Evolutionary conservation across 2,113 vertebrate species (phyloP).

Genomic region (Tachycineta bicolor): DNA sequence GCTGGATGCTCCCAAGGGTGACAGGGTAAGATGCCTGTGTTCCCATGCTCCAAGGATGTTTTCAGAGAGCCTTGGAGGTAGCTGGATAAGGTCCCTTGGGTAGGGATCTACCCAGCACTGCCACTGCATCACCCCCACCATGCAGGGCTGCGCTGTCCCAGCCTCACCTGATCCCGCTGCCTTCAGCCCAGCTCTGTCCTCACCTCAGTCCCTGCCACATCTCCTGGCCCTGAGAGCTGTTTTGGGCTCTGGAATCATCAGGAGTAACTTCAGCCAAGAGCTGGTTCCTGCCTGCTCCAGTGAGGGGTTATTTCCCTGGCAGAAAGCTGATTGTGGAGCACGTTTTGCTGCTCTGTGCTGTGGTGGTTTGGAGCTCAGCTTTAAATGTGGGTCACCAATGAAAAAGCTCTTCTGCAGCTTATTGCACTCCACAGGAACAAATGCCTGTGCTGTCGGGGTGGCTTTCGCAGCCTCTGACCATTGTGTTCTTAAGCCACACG

Average conservation of each 20-base stretch:
- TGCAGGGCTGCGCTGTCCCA: neutral
- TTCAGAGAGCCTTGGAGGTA: neutral
- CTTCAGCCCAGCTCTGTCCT: neutral
- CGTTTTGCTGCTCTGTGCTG: accelerated
- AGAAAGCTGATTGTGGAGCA: neutral
- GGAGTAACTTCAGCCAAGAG: neutral
- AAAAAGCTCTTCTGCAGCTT: neutral
- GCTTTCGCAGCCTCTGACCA: neutral
- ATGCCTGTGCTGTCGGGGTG: neutral
- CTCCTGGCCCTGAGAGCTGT: neutral
- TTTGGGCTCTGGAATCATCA: neutral
- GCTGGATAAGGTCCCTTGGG: neutral
- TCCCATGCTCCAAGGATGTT: neutral
- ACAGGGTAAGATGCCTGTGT: neutral
- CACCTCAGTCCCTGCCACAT: neutral
- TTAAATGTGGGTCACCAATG: neutral
- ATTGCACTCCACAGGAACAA: neutral
- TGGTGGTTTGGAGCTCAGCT: neutral
- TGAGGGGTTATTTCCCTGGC: neutral
- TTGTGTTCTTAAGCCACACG: neutral
- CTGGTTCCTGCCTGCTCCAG: neutral
- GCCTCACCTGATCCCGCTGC: neutral
- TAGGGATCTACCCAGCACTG: neutral
- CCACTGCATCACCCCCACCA: neutral
- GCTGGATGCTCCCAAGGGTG: neutral